Conservation (phyloP, 2,888 invertebrate species). For the Eumacrocentrus americanus region DNA sequence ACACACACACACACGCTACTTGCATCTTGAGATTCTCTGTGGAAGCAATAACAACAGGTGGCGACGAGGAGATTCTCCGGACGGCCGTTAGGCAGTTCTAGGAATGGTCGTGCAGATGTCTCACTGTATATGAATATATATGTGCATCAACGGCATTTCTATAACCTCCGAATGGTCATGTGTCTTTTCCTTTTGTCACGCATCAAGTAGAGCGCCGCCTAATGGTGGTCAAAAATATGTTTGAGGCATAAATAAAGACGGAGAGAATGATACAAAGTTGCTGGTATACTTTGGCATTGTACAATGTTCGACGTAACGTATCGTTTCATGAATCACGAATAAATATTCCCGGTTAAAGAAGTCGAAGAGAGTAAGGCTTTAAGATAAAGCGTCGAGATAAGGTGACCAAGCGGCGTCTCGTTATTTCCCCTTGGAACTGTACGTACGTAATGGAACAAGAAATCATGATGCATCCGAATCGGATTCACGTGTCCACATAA, state of each 20-base stretch:
- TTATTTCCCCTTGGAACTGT: conserved; percentile 19
- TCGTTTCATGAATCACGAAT: conserved; percentile 15
- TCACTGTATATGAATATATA: too few species aligned
- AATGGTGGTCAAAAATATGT: conserved; percentile 4
- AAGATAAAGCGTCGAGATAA: conserved; percentile 38
- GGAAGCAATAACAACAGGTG: conserved; percentile 29
- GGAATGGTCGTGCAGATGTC: conserved; percentile 15
- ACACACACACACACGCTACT: not conserved
- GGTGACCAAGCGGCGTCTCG: conserved; percentile 23
- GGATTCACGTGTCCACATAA: conserved; percentile 37
- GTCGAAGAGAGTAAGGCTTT: conserved; percentile 31
- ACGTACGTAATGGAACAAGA: conserved; percentile 35
- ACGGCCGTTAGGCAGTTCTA: conserved; percentile 14
- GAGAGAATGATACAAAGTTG: conserved; percentile 13
- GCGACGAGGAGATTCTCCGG: conserved; percentile 18
- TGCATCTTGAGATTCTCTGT: conserved; percentile 17
- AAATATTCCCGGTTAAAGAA: conserved; percentile 15
- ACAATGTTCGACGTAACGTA: conserved; percentile 19
- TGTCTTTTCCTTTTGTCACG: too few species aligned
- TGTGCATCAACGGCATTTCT: conserved; percentile 8
- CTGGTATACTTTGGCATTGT: conserved; percentile 19
- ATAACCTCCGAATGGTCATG: too few species aligned
- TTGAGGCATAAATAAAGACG: conserved; percentile 10
- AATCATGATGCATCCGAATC: conserved; percentile 34
- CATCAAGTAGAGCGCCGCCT: not conserved